These are phyloP conservation scores for Labeo catla DNA, from an alignment of 2,113 vertebrate genomes.

Conservation along the genomic window DNA sequence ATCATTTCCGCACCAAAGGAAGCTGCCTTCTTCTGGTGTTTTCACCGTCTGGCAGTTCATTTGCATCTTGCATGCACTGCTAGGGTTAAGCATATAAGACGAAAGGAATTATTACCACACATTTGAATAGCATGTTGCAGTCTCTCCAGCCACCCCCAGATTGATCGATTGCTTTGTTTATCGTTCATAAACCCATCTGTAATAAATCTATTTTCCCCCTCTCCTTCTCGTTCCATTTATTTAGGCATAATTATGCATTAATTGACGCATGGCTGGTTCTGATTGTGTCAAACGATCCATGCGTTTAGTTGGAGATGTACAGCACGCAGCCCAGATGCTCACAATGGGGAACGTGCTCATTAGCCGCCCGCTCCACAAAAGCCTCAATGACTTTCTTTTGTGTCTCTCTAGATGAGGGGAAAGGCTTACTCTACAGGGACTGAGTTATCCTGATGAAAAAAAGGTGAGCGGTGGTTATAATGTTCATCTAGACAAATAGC, in stretches of 20 bases:
- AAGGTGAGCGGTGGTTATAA: slow-evolving; percentile 41
- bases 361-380: slow-evolving; percentile 68
- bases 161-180: slow-evolving; percentile 82
- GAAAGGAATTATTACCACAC: slow-evolving; percentile 69
- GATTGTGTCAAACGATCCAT: slow-evolving; percentile 75
- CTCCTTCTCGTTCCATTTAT: slow-evolving; percentile 62
- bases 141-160: slow-evolving; percentile 63
- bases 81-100: slow-evolving; percentile 70
- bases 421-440: slow-evolving; percentile 47
- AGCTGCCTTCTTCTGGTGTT: slow-evolving; percentile 67
- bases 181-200: slow-evolving; percentile 78
- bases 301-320: slow-evolving; percentile 63
- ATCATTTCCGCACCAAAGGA: slow-evolving; percentile 74
- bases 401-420: slow-evolving; percentile 60
- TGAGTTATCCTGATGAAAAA: slow-evolving; percentile 43
- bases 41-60: slow-evolving; percentile 71
- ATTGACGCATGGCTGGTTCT: slow-evolving; percentile 78
- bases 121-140: slow-evolving; percentile 68
- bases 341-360: slow-evolving; percentile 76
- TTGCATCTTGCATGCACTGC: slow-evolving; percentile 71
- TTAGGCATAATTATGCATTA: slow-evolving; percentile 77
- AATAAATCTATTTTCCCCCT: slow-evolving; percentile 70
- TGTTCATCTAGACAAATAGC: slow-evolving; percentile 52
- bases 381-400: slow-evolving; percentile 58
- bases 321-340: slow-evolving; percentile 72